A percentile compares a stretch with the other conserved stretches of the same genome.
phyloP scores from a whole-genome alignment of 1,140 invertebrate genomes.

The Drosophila fuyamai region DNA sequence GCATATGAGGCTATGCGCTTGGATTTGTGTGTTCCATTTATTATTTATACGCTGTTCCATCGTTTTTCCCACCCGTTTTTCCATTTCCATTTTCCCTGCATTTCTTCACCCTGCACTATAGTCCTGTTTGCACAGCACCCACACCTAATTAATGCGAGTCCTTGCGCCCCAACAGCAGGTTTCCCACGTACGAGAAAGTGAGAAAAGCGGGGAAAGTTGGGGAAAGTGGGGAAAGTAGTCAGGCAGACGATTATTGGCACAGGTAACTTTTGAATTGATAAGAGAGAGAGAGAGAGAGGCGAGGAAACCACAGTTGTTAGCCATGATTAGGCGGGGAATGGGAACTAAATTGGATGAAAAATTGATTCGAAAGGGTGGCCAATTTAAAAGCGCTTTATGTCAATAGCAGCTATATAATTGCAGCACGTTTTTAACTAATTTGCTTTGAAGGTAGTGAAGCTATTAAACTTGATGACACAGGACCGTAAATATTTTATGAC shows the following conservation, averaged over 20 bases:
- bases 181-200: neutral
- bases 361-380: constrained; percentile 12
- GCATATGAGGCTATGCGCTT: constrained; percentile 52
- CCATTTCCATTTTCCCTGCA: neutral
- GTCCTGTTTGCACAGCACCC: constrained; percentile 19
- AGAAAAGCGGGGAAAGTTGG: neutral
- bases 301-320: neutral
- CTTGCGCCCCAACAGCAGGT: constrained; percentile 11
- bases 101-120: neutral
- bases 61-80: neutral
- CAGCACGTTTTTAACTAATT: neutral
- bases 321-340: neutral
- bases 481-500: neutral
- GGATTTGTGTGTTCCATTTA: constrained; percentile 48
- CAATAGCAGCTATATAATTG: neutral
- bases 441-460: neutral
- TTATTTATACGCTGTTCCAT: constrained; percentile 27
- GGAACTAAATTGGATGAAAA: constrained; percentile 14
- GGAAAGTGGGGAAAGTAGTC: neutral
- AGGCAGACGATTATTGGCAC: neutral
- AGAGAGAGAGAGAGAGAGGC: too few species aligned
- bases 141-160: constrained; percentile 37
- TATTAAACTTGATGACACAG: neutral
- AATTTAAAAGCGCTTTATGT: constrained; percentile 10
- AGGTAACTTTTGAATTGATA: constrained; percentile 4